Conservation (phyloP, 2,113 vertebrate genomes). For the Vimba vimba region DNA sequence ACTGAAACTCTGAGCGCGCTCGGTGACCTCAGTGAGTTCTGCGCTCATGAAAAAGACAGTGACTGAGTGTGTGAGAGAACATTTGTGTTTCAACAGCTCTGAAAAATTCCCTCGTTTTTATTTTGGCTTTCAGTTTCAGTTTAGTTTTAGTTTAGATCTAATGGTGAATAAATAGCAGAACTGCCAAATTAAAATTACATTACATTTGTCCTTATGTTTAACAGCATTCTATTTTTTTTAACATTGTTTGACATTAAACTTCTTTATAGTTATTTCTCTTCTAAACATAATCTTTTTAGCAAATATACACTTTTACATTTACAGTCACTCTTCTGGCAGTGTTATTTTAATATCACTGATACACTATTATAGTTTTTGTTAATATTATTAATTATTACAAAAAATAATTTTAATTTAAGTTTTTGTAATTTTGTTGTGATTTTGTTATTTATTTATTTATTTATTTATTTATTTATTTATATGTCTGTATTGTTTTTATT, state of each 20-base stretch:
- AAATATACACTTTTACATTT: not conserved
- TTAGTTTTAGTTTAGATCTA: not conserved
- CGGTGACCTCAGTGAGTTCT: conserved; percentile 1
- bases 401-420: too few relatives aligned
- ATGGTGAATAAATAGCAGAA: not conserved
- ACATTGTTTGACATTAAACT: not conserved
- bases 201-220: not conserved
- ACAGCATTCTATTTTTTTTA: not conserved
- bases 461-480: not conserved
- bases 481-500: not conserved
- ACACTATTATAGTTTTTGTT: not conserved
- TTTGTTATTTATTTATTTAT: not conserved
- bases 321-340: not conserved
- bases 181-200: not conserved
- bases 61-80: conserved; percentile 2
- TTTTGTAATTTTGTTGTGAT: not conserved
- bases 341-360: not conserved
- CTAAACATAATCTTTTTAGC: too few relatives aligned
- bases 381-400: too few relatives aligned
- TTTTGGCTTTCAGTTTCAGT: not conserved
- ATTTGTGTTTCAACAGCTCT: not conserved
- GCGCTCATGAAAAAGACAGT: conserved; percentile 17
- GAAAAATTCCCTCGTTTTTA: not conserved
- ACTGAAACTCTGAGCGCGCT: conserved; percentile 7
- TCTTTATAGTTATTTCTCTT: not conserved